Evolutionary conservation across 1,140 invertebrate species (phyloP).

Genomic region (Drosophila persimilis): DNA sequence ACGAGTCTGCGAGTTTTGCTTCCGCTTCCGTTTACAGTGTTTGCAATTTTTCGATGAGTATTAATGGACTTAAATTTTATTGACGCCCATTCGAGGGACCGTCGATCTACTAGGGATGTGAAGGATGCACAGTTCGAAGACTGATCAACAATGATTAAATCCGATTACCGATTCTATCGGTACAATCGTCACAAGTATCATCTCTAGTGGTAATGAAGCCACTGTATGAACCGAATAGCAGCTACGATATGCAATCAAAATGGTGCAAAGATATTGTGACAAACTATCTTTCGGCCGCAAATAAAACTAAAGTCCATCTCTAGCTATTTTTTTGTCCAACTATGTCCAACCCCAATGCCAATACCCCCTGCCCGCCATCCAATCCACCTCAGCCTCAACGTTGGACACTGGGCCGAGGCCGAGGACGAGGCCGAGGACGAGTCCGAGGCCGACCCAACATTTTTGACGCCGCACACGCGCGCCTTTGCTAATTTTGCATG

Average conservation of each 20-base stretch:
- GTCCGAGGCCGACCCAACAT: slow-evolving; percentile 40
- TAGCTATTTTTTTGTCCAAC: too few species aligned
- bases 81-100: slow-evolving; percentile 53
- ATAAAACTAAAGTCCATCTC: too few species aligned
- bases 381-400: background rate
- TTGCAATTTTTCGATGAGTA: slow-evolving; percentile 77
- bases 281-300: too few species aligned
- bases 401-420: slow-evolving; percentile 38
- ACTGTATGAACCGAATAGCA: too few species aligned
- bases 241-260: too few species aligned
- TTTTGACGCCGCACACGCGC: slow-evolving; percentile 76
- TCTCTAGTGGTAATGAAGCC: too few species aligned
- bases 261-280: too few species aligned
- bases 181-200: too few species aligned
- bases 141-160: background rate
- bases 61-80: slow-evolving; percentile 80
- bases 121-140: slow-evolving; percentile 7
- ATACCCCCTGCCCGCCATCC: background rate
- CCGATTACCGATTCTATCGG: too few species aligned
- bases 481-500: slow-evolving; percentile 76
- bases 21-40: slow-evolving; percentile 79
- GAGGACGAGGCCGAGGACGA: too few species aligned
- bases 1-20: slow-evolving; percentile 55
- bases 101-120: slow-evolving; percentile 32
- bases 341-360: too few species aligned